Evolutionary conservation across 2,797 vertebrate species (phyloP), one percentile per base, ranked within the genome.

Genomic region (Heliangelus exortis): DNA sequence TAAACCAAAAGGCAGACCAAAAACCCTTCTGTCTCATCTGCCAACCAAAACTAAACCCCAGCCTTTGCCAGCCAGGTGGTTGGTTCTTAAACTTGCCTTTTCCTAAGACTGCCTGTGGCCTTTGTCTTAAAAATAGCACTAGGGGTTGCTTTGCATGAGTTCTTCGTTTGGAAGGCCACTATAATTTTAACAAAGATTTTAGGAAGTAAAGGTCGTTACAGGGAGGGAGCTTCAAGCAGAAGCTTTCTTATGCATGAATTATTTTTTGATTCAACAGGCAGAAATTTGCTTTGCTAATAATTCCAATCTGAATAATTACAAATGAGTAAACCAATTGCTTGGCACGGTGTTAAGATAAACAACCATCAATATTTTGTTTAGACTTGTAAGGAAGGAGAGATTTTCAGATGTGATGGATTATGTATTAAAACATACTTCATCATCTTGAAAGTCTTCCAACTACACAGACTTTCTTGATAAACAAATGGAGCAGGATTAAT

Each of bases 211-310:
- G 47, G 45, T 71, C 31, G 1, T 54, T 68, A 51, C 0, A 67
- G 34, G 21, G 89, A 78, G 7, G 41, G 36, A 81, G 61, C 57
- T 82, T 28, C 82, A 53, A 86, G 85, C 28, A 69, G 45, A 41
- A 88, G 51, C 66, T 69, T 78, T 92, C 69, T 85, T 17, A 21
- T 54, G 19, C 33, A 53, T 31, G 15, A 50, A 21, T 79, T 74
- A 43, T 21, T 71, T 22, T 51, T 55, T 63, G 6, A 55, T 59
- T 87, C 48, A 67, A 62, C 8, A 74, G 43, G 43, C 33, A 66
- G 61, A 84, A 90, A 93, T 68, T 80, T 80, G 69, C 34, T 85
- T 69, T 92, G 61, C 54, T 95, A 89, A 51, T 92, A 92, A 87
- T 61, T 79, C 54, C 61, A 29, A 74, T 36, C 26, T 51, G 68